Evolutionary conservation across 2,888 invertebrate genomes (phyloP).

Genomic region (Limnephilus lunatus): DNA sequence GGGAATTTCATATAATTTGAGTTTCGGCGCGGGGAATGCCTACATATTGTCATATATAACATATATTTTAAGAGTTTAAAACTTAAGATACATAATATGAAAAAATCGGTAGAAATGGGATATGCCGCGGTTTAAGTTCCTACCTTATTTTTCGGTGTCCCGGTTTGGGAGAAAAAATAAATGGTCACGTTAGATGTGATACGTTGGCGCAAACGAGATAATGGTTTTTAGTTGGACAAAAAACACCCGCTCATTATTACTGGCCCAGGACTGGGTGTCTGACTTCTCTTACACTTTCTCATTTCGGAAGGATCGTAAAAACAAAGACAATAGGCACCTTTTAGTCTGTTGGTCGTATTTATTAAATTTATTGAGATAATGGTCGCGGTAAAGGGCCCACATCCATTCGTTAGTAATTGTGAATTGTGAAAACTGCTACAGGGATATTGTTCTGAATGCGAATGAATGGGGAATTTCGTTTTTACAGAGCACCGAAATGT

Average conservation of each 20-base stretch:
- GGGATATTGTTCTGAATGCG: too few relatives aligned
- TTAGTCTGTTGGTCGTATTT: constrained; percentile 16
- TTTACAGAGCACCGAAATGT: not conserved
- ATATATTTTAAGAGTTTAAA: too few relatives aligned
- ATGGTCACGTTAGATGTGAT: not conserved
- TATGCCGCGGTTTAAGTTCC: too few relatives aligned
- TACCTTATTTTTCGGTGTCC: too few relatives aligned
- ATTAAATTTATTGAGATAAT: constrained; percentile 32
- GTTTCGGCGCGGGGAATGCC: too few relatives aligned
- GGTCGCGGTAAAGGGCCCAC: constrained; percentile 37
- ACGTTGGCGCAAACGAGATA: constrained; percentile 35
- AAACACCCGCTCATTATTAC: constrained; percentile 38
- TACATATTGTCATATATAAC: too few relatives aligned
- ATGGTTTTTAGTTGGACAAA: constrained; percentile 30
- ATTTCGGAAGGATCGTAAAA: not conserved
- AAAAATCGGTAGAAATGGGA: too few relatives aligned
- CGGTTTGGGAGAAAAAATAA: too few relatives aligned
- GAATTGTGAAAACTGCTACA: not conserved
- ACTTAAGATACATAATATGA: too few relatives aligned
- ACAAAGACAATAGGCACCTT: constrained; percentile 14
- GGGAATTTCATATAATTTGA: too few relatives aligned
- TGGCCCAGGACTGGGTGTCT: not conserved
- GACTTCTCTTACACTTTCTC: not conserved
- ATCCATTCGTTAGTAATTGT: constrained; percentile 12
- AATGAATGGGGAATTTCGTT: not conserved